Evolutionary conservation across 2,113 vertebrate genomes (phyloP).

Genomic region (Microtus oregoni): DNA sequence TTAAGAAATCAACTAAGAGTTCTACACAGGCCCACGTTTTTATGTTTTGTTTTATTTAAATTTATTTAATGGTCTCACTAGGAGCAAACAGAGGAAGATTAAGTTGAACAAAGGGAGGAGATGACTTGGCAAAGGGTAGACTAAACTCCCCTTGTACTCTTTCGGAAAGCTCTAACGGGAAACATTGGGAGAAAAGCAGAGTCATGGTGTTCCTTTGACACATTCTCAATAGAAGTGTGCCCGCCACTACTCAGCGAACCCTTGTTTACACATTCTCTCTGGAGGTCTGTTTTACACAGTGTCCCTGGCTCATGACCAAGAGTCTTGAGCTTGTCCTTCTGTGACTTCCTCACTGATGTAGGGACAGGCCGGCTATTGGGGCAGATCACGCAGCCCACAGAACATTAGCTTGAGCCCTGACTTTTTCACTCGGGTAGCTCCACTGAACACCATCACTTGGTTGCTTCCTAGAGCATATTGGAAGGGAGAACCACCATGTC

Average conservation of each 20-base stretch:
- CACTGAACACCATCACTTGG: background rate
- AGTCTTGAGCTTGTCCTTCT: constrained; percentile 25
- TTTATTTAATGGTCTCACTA: constrained; percentile 30
- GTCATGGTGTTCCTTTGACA: constrained; percentile 21
- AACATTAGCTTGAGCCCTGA: background rate
- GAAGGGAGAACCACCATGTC: background rate
- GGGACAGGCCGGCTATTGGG: background rate
- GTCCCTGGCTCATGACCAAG: constrained; percentile 25
- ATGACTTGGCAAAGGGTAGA: background rate
- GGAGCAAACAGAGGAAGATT: constrained; percentile 25
- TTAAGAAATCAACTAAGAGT: constrained; percentile 19
- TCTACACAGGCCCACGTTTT: background rate
- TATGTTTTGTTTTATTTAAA: background rate
- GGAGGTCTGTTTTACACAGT: constrained; percentile 21
- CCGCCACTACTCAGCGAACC: background rate
- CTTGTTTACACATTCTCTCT: constrained; percentile 38
- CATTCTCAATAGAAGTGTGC: background rate
- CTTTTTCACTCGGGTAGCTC: background rate
- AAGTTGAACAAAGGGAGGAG: background rate
- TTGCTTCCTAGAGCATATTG: background rate
- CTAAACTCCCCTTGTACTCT: background rate
- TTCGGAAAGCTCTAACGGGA: background rate
- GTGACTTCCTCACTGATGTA: constrained; percentile 12
- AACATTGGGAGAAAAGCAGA: background rate
- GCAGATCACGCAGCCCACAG: background rate